Base-by-base conservation (phyloP, 2,797 vertebrate species). In the Buceros bicornis region DNA sequence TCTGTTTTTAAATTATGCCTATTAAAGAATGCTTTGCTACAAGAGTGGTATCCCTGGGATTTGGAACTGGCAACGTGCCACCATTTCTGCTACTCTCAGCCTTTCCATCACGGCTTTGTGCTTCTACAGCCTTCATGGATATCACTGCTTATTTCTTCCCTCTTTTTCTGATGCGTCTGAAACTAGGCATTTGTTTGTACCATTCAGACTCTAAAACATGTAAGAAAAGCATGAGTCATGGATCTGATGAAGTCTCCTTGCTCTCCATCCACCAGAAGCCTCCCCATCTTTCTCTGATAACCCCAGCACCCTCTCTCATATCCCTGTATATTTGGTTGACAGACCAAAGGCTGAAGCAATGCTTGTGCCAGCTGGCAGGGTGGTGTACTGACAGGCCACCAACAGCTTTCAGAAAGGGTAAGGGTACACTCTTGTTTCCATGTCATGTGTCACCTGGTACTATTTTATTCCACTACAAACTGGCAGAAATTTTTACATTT, bases 1-100 rank as follows among this genome's bases (percentile, higher is more conserved):
- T 96, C 82, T 95, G 85, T 14, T 73, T 92, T 92, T 95, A 82
- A 94, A 93, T 95, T 86, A 88, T 90, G 87, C 89, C 66, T 96
- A 82, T 93, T 94, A 66, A 95, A 96, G 86, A 96, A 96, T 91
- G 73, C 82, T 97, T 90, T 86, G 88, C 93, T 95, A 72, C 0
- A 0, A 91, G 62, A 91, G 42, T 8, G 4, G 78, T 8, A 0
- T 92, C 84, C 64, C 93, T 93, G 90, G 91, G 94, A 95, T 94
- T 92, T 93, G 60, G 57, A 86, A 78, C 56, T 97, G 97, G 95
- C 95, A 73, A 57, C 0, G 0, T 81, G 95, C 96, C 95, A 86
- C 58, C 2, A 1, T 96, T 96, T 95, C 93, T 87, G 85, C 31
- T 73, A 31, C 84, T 87, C 77, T 94, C 77, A 96, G 62, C 70